phyloP scores from a whole-genome alignment of 2,113 vertebrate species.

The Vanacampus margaritifer region DNA sequence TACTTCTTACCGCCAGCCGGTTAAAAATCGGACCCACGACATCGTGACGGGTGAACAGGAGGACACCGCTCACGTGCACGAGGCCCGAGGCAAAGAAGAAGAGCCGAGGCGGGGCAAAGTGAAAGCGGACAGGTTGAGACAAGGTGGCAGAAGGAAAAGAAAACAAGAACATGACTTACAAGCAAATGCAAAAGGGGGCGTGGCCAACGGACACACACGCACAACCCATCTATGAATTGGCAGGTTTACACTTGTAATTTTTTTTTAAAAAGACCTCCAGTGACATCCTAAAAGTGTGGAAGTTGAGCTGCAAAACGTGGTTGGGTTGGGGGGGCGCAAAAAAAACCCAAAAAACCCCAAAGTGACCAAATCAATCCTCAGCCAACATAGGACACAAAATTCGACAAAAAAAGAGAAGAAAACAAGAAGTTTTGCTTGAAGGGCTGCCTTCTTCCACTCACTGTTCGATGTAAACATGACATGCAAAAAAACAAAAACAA shows the following conservation, averaged over 20 bases:
- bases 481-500: background rate
- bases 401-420: background rate
- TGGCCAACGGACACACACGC: slow-evolving; percentile 4
- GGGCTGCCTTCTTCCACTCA: background rate
- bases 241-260: background rate
- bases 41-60: background rate
- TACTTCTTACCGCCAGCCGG: background rate
- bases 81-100: slow-evolving; percentile 39
- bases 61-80: background rate
- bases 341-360: background rate
- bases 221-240: background rate
- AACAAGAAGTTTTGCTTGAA: background rate
- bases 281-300: background rate
- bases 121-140: slow-evolving; percentile 62
- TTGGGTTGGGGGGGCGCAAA: no score
- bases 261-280: background rate
- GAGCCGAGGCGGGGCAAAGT: slow-evolving; percentile 62
- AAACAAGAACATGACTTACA: slow-evolving; percentile 29
- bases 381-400: background rate
- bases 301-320: no score
- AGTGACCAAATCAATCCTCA: background rate
- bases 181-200: slow-evolving; percentile 48
- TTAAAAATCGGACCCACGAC: background rate
- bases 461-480: background rate
- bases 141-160: slow-evolving; percentile 23